Conservation (phyloP, 1,140 invertebrate species). For the Arctopsyche grandis region DNA sequence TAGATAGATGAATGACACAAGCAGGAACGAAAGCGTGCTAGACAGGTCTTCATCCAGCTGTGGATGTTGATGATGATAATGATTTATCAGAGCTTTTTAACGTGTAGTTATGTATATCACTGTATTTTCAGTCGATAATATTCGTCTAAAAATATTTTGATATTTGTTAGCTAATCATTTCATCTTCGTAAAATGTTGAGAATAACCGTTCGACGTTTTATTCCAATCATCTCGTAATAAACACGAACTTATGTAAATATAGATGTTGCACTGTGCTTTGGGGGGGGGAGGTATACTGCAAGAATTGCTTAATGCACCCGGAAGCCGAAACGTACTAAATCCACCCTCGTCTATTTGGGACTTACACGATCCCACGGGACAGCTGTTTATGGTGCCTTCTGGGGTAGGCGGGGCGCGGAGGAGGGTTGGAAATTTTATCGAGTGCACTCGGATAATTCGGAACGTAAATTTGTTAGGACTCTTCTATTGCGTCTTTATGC, state of each 20-base stretch:
- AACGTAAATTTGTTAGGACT: conserved; percentile 15
- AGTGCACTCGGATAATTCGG: conserved; percentile 16
- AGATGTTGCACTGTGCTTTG: not conserved
- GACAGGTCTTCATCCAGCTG: too few relatives aligned
- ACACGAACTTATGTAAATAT: conserved; percentile 8
- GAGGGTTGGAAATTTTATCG: not conserved
- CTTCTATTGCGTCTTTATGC: conserved; percentile 2
- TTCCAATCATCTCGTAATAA: conserved; percentile 6
- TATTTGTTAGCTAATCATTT: too few relatives aligned
- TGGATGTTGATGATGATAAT: too few relatives aligned
- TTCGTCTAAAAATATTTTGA: too few relatives aligned
- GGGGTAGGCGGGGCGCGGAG: not conserved
- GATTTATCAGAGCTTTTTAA: too few relatives aligned
- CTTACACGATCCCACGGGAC: not conserved
- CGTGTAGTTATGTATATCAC: too few relatives aligned
- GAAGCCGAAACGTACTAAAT: conserved; percentile 7
- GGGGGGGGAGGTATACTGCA: not conserved
- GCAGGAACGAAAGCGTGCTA: too few relatives aligned
- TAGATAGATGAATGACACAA: too few relatives aligned
- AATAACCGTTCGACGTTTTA: too few relatives aligned
- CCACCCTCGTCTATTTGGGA: not conserved
- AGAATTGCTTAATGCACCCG: conserved; percentile 8
- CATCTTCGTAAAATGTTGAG: too few relatives aligned
- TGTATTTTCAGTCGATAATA: too few relatives aligned
- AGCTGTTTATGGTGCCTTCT: conserved; percentile 3